Percentiles rank a stretch among this genome's conserved stretches.
Evolutionary conservation across 2,888 invertebrate genomes (phyloP).

Genomic region (Caenorhabditis imperialis): DNA sequence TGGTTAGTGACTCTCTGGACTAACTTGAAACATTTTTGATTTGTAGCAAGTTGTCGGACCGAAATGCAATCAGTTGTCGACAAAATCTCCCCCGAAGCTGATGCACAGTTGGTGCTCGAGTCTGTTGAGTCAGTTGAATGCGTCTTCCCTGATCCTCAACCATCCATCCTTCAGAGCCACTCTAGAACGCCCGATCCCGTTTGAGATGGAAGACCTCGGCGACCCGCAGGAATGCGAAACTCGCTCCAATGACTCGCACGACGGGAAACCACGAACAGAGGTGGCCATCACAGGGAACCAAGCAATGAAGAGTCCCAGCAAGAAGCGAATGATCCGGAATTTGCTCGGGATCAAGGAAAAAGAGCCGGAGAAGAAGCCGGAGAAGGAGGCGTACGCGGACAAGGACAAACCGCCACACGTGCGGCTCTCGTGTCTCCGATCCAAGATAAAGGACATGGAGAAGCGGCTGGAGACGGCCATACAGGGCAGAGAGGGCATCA

Average conservation of each 20-base stretch:
- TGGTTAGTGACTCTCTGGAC: constrained; percentile 7
- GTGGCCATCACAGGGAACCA: constrained; percentile 10
- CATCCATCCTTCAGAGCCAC: constrained; percentile 84
- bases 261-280: constrained; percentile 20
- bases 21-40: background rate
- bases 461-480: constrained; percentile 38
- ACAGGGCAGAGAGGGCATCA: constrained; percentile 47
- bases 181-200: constrained; percentile 92
- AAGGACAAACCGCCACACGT: constrained; percentile 35
- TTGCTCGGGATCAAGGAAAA: constrained; percentile 32
- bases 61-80: constrained; percentile 93
- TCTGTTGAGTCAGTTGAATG: constrained; percentile 83
- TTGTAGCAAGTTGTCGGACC: constrained; percentile 85
- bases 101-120: constrained; percentile 89
- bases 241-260: constrained; percentile 20
- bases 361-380: constrained; percentile 1
- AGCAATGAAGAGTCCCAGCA: constrained; percentile 25
- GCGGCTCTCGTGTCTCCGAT: constrained; percentile 26
- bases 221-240: constrained; percentile 43
- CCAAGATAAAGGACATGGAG: constrained; percentile 37
- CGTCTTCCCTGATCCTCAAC: background rate
- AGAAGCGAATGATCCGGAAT: constrained; percentile 24
- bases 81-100: constrained; percentile 90
- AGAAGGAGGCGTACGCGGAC: constrained; percentile 16
- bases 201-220: constrained; percentile 91